Evolutionary conservation across 2,797 vertebrate species (phyloP).

Genomic region (Manis pentadactyla): DNA sequence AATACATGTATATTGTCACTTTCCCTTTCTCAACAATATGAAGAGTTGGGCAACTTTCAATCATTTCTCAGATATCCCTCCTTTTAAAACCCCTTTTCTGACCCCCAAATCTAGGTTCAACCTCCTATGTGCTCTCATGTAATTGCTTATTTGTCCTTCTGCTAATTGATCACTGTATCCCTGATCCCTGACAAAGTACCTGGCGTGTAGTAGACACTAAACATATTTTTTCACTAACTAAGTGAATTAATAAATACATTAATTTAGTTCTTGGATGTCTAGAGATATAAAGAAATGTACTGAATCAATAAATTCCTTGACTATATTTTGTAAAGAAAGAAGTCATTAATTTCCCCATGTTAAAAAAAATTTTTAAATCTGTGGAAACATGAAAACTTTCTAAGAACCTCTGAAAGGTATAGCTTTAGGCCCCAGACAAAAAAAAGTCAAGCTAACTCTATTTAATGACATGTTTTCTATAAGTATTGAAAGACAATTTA

Average conservation of each 20-base stretch:
- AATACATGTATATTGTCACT: background rate
- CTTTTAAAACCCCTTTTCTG: background rate
- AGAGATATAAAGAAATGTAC: background rate
- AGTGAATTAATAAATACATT: background rate
- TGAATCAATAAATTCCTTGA: background rate
- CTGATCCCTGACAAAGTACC: background rate
- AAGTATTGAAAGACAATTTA: background rate
- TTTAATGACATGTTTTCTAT: background rate
- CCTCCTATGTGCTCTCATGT: background rate
- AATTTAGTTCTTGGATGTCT: background rate
- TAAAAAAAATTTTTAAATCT: background rate
- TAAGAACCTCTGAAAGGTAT: slow-evolving; percentile 20
- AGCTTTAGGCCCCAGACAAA: background rate
- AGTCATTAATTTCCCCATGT: background rate
- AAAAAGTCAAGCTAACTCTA: background rate
- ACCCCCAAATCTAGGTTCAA: background rate
- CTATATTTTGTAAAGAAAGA: background rate
- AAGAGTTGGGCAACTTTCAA: background rate
- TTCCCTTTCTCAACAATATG: background rate
- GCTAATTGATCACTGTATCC: background rate
- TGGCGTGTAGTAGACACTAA: background rate
- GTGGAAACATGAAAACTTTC: background rate
- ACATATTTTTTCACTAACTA: background rate
- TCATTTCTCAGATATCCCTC: background rate
- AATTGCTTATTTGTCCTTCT: background rate